phyloP scores from a whole-genome alignment of 2,113 vertebrate species.

The Calidris pygmaea region DNA sequence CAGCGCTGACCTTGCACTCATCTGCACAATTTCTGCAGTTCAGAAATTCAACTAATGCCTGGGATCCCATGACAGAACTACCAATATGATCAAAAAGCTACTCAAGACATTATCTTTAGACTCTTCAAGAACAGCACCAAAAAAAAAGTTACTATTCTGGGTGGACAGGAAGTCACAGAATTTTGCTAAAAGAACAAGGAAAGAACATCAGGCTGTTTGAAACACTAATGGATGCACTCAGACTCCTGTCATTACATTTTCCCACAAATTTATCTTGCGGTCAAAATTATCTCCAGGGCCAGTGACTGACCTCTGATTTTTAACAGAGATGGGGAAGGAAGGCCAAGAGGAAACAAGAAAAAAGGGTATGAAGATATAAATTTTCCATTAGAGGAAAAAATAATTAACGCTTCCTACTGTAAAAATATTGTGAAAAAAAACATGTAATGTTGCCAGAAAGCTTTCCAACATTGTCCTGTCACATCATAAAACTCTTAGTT shows the following conservation, averaged over 20 bases:
- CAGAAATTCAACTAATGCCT: background rate
- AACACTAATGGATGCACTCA: background rate
- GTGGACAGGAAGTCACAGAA: background rate
- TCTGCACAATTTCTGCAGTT: background rate
- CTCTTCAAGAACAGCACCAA: background rate
- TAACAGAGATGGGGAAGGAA: background rate
- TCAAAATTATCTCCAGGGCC: background rate
- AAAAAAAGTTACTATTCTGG: background rate
- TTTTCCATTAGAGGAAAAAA: background rate
- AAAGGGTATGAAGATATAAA: background rate
- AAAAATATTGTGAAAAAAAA: background rate
- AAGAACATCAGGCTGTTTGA: background rate
- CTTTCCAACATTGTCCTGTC: background rate
- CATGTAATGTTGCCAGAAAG: background rate
- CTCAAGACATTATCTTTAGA: background rate
- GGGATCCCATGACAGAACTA: background rate
- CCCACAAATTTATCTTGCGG: background rate
- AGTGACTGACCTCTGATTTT: background rate
- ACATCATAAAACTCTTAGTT: background rate
- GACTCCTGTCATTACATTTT: background rate
- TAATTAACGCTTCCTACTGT: background rate
- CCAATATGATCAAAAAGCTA: background rate
- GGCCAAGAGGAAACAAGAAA: background rate
- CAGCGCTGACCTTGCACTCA: background rate
- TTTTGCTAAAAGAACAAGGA: background rate